A percentile compares a stretch with the other conserved stretches of the same genome.
phyloP scores from a whole-genome alignment of 2,113 vertebrate species.

The Stigmatopora nigra region DNA sequence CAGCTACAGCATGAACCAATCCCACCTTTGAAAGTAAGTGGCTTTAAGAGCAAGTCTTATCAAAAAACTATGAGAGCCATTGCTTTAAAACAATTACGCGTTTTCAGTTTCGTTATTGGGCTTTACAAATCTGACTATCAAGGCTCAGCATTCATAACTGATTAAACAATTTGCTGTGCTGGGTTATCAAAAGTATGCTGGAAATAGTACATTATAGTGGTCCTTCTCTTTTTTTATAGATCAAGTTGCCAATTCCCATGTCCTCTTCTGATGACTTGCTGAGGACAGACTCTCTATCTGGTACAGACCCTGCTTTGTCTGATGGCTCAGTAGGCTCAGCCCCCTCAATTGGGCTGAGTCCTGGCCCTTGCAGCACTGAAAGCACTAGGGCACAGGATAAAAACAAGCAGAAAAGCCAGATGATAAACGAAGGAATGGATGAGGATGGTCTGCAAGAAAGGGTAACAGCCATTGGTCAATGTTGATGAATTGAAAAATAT shows the following conservation, averaged over 20 bases:
- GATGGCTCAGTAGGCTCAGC: slow-evolving; percentile 72
- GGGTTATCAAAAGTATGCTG: not conserved
- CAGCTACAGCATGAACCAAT: slow-evolving; percentile 70
- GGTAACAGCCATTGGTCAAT: slow-evolving; percentile 32
- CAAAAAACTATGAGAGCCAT: not conserved
- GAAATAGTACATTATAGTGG: not conserved
- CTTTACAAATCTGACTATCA: not conserved
- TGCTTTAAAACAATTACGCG: not conserved
- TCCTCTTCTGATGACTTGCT: slow-evolving; percentile 69
- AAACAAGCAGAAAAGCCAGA: slow-evolving; percentile 79
- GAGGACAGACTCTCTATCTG: slow-evolving; percentile 71
- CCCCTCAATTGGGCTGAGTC: slow-evolving; percentile 72
- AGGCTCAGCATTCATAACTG: not conserved
- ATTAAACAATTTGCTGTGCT: not conserved
- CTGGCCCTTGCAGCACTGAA: slow-evolving; percentile 72
- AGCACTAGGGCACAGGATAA: slow-evolving; percentile 78
- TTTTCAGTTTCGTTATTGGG: not conserved
- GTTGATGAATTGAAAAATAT: not conserved
- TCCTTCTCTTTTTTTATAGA: slow-evolving; percentile 46
- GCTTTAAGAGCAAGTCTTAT: not conserved
- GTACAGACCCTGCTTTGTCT: slow-evolving; percentile 73
- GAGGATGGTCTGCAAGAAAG: slow-evolving; percentile 56
- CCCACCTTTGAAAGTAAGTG: slow-evolving; percentile 71
- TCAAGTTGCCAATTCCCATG: slow-evolving; percentile 69
- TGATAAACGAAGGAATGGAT: slow-evolving; percentile 65